Evolutionary conservation across 2,888 invertebrate species (phyloP).

Genomic region (Tenthredo notha): DNA sequence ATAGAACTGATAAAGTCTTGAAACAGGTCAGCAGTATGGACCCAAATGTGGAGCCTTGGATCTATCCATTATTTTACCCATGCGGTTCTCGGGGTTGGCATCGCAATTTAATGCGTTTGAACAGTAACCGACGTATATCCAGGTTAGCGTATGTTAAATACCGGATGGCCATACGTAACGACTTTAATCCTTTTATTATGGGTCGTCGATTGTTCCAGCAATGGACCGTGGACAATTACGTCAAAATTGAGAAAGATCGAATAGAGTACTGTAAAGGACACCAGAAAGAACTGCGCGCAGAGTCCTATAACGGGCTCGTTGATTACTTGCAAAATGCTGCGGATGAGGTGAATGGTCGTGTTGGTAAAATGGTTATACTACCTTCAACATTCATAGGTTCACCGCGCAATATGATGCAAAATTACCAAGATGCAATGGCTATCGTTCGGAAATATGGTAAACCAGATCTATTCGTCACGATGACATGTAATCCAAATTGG

Average conservation of each 20-base stretch:
- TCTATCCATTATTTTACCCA: neutral
- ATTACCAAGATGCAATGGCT: conserved; percentile 77
- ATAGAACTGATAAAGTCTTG: neutral
- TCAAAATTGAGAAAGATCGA: neutral
- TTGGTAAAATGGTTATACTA: neutral
- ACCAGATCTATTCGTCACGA: conserved; percentile 77
- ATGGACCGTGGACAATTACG: neutral
- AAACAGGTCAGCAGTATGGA: neutral
- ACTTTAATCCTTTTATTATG: neutral
- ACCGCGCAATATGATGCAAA: conserved; percentile 66
- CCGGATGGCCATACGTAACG: neutral
- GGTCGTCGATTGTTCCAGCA: neutral
- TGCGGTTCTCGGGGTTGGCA: neutral
- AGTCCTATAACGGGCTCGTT: neutral
- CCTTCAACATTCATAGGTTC: neutral
- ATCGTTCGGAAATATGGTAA: conserved; percentile 75
- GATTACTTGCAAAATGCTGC: neutral
- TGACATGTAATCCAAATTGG: conserved; percentile 77
- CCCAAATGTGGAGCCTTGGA: neutral
- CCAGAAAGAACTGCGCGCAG: neutral
- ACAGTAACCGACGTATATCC: neutral
- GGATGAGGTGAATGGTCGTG: neutral
- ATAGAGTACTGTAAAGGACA: neutral
- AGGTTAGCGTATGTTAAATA: neutral
- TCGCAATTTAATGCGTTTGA: neutral